Conservation (phyloP, 2,888 invertebrate genomes). For the Desoria tigrina region DNA sequence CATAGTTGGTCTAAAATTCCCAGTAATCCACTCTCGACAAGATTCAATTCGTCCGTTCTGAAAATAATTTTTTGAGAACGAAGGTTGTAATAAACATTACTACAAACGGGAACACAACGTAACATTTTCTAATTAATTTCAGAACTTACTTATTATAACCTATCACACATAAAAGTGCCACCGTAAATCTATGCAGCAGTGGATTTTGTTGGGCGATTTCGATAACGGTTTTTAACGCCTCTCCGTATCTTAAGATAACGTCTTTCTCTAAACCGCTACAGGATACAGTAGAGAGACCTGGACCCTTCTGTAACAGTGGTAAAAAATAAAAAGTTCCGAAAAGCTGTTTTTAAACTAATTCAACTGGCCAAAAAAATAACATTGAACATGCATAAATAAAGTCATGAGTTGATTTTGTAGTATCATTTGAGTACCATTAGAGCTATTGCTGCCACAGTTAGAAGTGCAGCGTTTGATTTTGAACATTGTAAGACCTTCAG, state of each 20-base stretch:
- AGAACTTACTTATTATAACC: conserved; percentile 22
- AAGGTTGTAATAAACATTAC: too few relatives aligned
- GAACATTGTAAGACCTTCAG: conserved; percentile 33
- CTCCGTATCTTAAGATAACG: conserved; percentile 25
- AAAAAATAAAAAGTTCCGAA: neutral
- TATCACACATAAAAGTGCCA: conserved; percentile 33
- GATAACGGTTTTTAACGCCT: conserved; percentile 30
- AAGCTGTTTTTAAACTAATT: neutral
- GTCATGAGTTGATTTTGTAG: too few relatives aligned
- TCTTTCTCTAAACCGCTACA: conserved; percentile 31
- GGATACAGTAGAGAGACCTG: conserved; percentile 16
- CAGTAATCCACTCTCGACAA: conserved; percentile 57
- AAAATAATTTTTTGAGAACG: too few relatives aligned
- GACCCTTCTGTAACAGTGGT: conserved; percentile 18
- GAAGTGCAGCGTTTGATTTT: conserved; percentile 13
- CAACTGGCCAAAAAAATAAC: neutral
- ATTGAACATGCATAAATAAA: too few relatives aligned
- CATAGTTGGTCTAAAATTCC: conserved; percentile 57
- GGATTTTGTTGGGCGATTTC: conserved; percentile 30
- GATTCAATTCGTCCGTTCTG: conserved; percentile 32
- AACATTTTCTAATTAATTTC: too few relatives aligned
- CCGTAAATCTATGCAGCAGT: conserved; percentile 25
- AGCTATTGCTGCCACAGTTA: conserved; percentile 14
- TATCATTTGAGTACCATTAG: neutral
- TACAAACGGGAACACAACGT: too few relatives aligned